Percentiles rank a stretch among this genome's conserved stretches.
These are phyloP conservation scores for Bradypodion pumilum DNA, from an alignment of 2,797 vertebrate species.

Conservation along the genomic window DNA sequence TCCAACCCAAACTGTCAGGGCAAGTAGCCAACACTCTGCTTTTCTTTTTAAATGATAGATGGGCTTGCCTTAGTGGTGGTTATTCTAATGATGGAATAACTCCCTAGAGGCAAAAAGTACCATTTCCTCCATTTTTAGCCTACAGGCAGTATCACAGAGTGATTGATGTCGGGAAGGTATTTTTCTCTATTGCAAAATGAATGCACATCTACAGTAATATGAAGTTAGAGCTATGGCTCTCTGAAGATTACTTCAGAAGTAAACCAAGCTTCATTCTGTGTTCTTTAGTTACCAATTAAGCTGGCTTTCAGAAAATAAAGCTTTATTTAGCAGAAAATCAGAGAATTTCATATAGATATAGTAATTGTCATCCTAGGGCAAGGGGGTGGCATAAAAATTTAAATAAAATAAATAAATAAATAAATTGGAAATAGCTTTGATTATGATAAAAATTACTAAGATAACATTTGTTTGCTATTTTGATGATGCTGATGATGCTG, in stretches of 20 bases:
- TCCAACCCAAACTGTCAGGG: constrained; percentile 43
- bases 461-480: too few species aligned
- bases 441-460: background rate
- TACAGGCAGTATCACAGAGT: constrained; percentile 52
- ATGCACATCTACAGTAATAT: constrained; percentile 46
- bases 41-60: constrained; percentile 65
- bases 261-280: constrained; percentile 7
- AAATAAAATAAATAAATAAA: too few species aligned
- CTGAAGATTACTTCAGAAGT: constrained; percentile 44
- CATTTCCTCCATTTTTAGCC: constrained; percentile 61
- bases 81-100: constrained; percentile 70
- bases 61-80: constrained; percentile 48
- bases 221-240: constrained; percentile 46
- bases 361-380: too few species aligned
- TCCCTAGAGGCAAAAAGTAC: constrained; percentile 59
- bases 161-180: constrained; percentile 50
- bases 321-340: background rate
- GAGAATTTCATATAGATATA: background rate
- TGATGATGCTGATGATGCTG: too few species aligned
- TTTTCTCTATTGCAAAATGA: constrained; percentile 20
- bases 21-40: constrained; percentile 18
- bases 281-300: constrained; percentile 38
- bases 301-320: background rate
- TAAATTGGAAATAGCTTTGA: background rate
- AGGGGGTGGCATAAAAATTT: too few species aligned